Evolutionary conservation across 2,888 invertebrate genomes (phyloP).

Genomic region (Lasioglossum vierecki): DNA sequence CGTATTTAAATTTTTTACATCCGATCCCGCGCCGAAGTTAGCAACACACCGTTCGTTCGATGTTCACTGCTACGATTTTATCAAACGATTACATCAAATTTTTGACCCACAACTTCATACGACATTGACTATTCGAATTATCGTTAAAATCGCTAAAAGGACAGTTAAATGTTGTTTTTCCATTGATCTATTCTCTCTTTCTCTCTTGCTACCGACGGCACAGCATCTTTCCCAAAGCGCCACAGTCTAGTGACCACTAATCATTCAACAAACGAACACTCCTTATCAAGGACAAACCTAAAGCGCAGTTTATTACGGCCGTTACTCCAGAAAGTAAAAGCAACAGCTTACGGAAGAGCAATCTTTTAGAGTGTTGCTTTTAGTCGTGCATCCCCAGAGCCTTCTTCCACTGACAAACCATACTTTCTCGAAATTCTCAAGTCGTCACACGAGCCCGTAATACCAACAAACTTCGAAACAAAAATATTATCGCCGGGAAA

Average conservation of each 20-base stretch:
- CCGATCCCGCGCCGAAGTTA: neutral
- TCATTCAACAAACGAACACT: constrained; percentile 2
- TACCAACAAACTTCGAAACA: neutral
- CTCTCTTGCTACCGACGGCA: neutral
- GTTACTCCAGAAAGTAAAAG: neutral
- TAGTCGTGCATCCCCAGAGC: neutral
- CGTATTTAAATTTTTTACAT: neutral
- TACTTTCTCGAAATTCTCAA: neutral
- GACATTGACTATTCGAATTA: neutral
- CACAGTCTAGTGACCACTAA: neutral
- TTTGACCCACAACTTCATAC: neutral
- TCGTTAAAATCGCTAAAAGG: neutral
- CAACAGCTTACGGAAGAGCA: constrained; percentile 6
- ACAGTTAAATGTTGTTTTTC: neutral
- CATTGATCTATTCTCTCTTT: neutral
- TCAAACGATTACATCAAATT: too few species aligned
- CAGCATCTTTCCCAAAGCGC: neutral
- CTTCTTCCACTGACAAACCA: neutral
- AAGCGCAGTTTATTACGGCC: neutral
- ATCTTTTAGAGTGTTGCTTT: constrained; percentile 4
- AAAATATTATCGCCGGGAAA: neutral
- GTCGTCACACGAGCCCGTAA: neutral
- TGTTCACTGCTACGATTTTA: neutral
- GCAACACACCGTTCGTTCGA: neutral
- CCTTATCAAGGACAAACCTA: neutral